Base-by-base conservation (phyloP, 2,113 vertebrate genomes). In the Malurus elegans region DNA sequence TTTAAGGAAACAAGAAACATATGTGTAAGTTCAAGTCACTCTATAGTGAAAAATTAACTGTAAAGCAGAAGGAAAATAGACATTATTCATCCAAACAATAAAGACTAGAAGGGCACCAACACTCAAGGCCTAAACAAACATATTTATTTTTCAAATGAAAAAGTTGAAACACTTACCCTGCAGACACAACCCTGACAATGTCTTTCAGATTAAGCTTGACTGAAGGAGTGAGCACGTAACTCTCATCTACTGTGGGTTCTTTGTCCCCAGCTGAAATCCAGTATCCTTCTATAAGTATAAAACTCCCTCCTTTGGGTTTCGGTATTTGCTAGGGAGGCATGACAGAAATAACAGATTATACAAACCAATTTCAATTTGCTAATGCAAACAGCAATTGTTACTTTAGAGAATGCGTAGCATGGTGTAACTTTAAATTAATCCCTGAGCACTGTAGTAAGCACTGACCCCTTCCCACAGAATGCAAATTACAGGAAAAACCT, bases 151-250 rank as follows among this genome's bases (percentile, higher is more conserved):
- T 74, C 10, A 11, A 42, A 87, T 5, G 6, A 4, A 76, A 36
- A 93, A 53, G 11, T 34, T 61, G 25, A 57, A 71, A 66, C 38
- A 97, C 98, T 92, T 98, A 99, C 99, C 99, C 98, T 74, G 99
- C 98, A 83, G 99, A 99, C 21, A 99, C 99, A 79, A 99, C 99
- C 92, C 99, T 98, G 82, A 98, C 98, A 57, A 99, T 98, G 88
- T 99, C 99, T 64, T 98, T 98, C 24, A 99, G 98, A 97, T 99
- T 99, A 70, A 99, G 98, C 53, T 99, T 99, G 82, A 99, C 99
- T 4, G 99, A 99, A 75, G 98, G 71, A 0, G 99, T 99, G 67
- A 99, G 98, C 86, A 99, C 98, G 2, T 99, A 99, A 53, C 96
- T 98, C 54, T 99, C 98, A 97, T 99, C 99, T 76, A 99, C 91